Evolutionary conservation across 2,113 vertebrate species (phyloP), one percentile per base, ranked within the genome.

Genomic region (Hydropotes inermis): DNA sequence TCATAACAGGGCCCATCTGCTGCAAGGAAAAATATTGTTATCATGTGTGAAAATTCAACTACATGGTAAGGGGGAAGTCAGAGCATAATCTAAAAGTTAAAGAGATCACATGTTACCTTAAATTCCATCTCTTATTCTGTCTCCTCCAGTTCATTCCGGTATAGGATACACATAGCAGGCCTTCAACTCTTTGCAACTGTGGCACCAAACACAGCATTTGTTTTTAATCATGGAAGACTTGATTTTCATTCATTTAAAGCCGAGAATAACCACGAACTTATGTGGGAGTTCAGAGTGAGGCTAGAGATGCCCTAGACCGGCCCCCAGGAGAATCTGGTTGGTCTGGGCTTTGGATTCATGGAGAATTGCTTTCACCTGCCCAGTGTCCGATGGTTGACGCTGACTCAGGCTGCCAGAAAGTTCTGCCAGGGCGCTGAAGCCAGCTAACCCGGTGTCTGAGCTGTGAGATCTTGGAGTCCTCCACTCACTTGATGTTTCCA

Each of bases 151-250:
- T 98, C 95, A 81, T 98, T 98, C 87, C 89, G 3, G 93, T 95
- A 39, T 89, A 85, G 87, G 81, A 93, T 95, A 97, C 89, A 96
- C 96, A 98, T 19, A 96, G 45, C 92, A 95, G 95, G 94, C 64
- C 95, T 97, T 98, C 82, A 94, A 91, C 87, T 78, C 3, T 97
- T 97, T 87, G 79, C 91, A 98, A 97, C 96, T 93, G 88, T 92
- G 88, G 91, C 95, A 97, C 61, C 90, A 88, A 98, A 94, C 64
- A 50, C 10, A 98, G 95, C 98, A 98, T 96, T 99, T 99, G 98
- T 87, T 99, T 99, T 98, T 96, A 98, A 99, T 99, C 95, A 98
- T 67, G 74, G 97, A 60, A 94, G 97, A 97, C 70, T 98, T 98
- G 93, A 92, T 97, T 98, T 90, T 95, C 52, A 97, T 97, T 97